Conservation (phyloP, 2,113 vertebrate genomes). For the Butorides virescens region DNA sequence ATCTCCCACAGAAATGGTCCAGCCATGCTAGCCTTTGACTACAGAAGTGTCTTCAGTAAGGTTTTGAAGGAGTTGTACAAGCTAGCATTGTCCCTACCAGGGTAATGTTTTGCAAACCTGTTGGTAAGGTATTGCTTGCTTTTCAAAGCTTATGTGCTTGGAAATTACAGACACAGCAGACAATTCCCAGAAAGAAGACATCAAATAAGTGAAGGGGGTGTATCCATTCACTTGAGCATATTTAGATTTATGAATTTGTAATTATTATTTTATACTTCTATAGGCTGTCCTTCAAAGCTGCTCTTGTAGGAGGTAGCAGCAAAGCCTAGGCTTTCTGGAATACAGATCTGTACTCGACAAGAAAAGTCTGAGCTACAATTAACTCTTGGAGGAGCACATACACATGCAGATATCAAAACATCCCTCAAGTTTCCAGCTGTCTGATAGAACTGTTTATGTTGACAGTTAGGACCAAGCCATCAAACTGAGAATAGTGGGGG, state of each 20-base stretch:
- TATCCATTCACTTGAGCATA: not conserved
- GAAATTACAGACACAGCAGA: not conserved
- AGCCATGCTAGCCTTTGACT: not conserved
- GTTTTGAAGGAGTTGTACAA: not conserved
- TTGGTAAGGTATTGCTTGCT: not conserved
- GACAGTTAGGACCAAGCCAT: not conserved
- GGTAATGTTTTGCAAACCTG: not conserved
- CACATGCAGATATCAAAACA: not conserved
- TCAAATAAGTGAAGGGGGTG: not conserved
- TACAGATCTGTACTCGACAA: not conserved
- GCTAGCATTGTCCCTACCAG: not conserved
- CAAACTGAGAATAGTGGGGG: not conserved
- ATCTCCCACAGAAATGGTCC: not conserved
- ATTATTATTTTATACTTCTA: not conserved
- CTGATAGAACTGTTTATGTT: not conserved
- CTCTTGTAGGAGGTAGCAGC: not conserved
- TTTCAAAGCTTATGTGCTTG: not conserved
- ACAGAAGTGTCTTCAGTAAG: not conserved
- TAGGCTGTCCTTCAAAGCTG: slow-evolving; percentile 1
- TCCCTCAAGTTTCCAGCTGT: not conserved
- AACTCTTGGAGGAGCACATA: not conserved
- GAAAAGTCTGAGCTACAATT: not conserved
- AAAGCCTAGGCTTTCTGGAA: not conserved
- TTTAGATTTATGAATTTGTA: not conserved
- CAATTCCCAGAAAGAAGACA: not conserved